These are phyloP conservation scores for Dryobotodes eremita DNA, from an alignment of 2,888 invertebrate genomes.

Conservation along the genomic window DNA sequence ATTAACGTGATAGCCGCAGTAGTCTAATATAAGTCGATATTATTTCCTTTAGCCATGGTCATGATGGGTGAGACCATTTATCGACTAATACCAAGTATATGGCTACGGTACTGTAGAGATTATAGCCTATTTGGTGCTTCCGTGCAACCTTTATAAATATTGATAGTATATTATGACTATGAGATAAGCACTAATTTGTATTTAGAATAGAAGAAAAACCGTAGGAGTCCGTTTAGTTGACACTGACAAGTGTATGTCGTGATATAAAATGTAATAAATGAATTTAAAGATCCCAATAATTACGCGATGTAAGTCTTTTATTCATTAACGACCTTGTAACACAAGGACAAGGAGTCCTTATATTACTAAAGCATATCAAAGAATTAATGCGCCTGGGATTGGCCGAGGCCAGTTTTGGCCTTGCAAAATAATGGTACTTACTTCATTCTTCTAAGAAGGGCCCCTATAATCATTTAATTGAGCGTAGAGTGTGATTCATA, in stretches of 20 bases:
- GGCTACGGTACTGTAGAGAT: background rate
- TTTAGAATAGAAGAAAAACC: background rate
- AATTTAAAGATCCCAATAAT: background rate
- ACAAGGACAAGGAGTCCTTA: background rate
- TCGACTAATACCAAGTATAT: constrained; percentile 12
- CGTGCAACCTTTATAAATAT: background rate
- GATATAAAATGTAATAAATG: background rate
- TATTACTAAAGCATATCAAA: background rate
- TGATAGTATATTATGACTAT: background rate
- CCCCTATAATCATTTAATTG: constrained; percentile 18
- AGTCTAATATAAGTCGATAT: background rate
- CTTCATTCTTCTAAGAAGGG: constrained; percentile 7
- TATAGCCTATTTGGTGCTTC: background rate
- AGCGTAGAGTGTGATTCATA: constrained; percentile 29
- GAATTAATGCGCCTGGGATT: background rate
- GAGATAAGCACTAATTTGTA: background rate
- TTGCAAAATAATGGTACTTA: background rate
- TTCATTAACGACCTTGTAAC: background rate
- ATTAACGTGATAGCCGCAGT: constrained; percentile 19
- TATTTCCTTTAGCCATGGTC: constrained; percentile 6
- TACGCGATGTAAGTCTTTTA: background rate
- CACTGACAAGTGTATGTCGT: background rate
- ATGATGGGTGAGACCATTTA: constrained; percentile 17
- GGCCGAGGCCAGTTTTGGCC: background rate
- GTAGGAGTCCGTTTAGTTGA: background rate